A percentile compares a stretch with the other conserved stretches of the same genome.
Evolutionary conservation across 2,888 invertebrate genomes (phyloP).

Genomic region (Stegophylla sp.): DNA sequence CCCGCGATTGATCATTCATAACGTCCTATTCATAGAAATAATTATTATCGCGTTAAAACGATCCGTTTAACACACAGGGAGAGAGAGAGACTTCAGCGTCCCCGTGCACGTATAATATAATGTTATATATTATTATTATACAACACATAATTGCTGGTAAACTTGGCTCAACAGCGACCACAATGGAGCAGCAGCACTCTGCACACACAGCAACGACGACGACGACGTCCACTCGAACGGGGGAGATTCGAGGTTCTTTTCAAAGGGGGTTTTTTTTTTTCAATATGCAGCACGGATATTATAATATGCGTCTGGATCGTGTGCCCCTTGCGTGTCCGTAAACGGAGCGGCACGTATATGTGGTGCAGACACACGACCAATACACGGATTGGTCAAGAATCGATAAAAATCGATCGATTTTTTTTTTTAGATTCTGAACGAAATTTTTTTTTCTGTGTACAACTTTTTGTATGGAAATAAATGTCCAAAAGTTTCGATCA

Average conservation of each 20-base stretch:
- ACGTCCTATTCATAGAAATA: constrained; percentile 53
- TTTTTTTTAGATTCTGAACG: no score
- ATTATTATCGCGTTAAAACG: constrained; percentile 57
- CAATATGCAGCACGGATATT: neutral
- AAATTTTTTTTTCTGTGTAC: no score
- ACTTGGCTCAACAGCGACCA: constrained; percentile 37
- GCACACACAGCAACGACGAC: no score
- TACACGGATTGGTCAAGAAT: neutral
- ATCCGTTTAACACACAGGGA: constrained; percentile 55
- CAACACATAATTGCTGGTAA: constrained; percentile 47
- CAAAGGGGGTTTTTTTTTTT: constrained; percentile 24
- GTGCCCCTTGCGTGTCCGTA: constrained; percentile 1
- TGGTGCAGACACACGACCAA: constrained; percentile 24
- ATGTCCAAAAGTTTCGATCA: no score
- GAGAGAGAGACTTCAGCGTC: constrained; percentile 35
- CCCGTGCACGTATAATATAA: no score
- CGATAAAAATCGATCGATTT: no score
- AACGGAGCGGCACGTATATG: constrained; percentile 26
- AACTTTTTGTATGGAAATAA: no score
- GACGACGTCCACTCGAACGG: constrained; percentile 43
- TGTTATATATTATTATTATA: constrained; percentile 11
- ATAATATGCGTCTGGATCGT: neutral
- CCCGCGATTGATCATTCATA: constrained; percentile 55
- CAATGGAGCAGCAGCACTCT: constrained; percentile 46
- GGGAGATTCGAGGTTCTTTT: constrained; percentile 22